These are phyloP conservation scores for Clamator glandarius DNA, from an alignment of 2,797 vertebrate species.

Conservation along the genomic window DNA sequence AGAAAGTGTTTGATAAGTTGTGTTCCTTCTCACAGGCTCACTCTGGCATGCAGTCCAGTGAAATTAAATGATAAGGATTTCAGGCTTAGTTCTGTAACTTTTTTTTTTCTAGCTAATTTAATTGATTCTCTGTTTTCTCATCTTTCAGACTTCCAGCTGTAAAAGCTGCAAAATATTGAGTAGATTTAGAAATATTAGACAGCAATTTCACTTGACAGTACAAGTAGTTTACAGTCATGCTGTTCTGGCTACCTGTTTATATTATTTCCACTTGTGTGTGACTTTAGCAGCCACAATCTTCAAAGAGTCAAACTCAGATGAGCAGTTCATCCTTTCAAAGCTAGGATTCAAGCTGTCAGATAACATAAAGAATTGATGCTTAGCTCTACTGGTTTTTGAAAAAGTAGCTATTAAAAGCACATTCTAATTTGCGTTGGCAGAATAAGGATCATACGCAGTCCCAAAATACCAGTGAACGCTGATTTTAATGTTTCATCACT, in stretches of 20 bases:
- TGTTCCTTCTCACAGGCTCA: not conserved
- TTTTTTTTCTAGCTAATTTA: not conserved
- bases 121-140: not conserved
- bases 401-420: conserved; percentile 49
- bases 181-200: not conserved
- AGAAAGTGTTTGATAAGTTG: not conserved
- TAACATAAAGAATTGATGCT: conserved; percentile 23
- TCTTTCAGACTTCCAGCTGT: not conserved
- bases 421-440: conserved; percentile 44
- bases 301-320: not conserved
- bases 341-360: conserved; percentile 28
- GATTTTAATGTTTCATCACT: conserved; percentile 45
- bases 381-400: conserved; percentile 36
- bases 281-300: not conserved
- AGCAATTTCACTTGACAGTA: not conserved
- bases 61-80: not conserved
- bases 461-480: conserved; percentile 45
- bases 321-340: conserved; percentile 22
- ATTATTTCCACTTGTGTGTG: not conserved
- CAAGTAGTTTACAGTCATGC: not conserved
- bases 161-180: not conserved
- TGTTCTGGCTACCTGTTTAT: not conserved
- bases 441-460: conserved; percentile 34
- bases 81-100: not conserved
- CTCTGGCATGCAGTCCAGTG: not conserved